A percentile compares a stretch with the other conserved stretches of the same genome.
These are phyloP conservation scores for Phyllopteryx taeniolatus DNA, from an alignment of 2,113 vertebrate genomes.

Conservation along the genomic window DNA sequence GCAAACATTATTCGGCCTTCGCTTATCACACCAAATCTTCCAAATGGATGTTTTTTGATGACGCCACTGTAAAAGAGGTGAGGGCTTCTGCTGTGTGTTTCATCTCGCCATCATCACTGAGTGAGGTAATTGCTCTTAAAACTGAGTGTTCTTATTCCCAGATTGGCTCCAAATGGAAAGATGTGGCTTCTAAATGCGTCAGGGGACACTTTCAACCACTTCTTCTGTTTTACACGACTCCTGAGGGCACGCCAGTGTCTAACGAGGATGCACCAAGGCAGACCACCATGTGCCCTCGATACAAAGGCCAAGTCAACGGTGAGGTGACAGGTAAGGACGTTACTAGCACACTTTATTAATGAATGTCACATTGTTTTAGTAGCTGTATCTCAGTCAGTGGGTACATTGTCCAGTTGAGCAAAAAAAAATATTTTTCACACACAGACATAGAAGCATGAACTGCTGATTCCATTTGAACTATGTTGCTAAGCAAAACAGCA, in stretches of 20 bases:
- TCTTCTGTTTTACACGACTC: conserved; percentile 93
- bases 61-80: conserved; percentile 97
- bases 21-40: conserved; percentile 95
- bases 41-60: conserved; percentile 97
- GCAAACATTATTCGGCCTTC: conserved; percentile 95
- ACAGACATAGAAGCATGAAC: too few species aligned
- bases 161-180: conserved; percentile 96
- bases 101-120: conserved; percentile 10
- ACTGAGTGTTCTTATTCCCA: conserved; percentile 41
- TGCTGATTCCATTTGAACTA: too few species aligned
- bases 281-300: conserved; percentile 85
- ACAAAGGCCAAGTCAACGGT: conserved; percentile 78
- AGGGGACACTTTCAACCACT: conserved; percentile 94
- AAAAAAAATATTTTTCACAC: too few species aligned
- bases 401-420: background rate
- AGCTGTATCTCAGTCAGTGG: background rate
- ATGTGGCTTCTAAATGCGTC: conserved; percentile 91
- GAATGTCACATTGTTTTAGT: background rate
- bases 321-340: conserved; percentile 77
- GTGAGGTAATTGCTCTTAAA: conserved; percentile 13
- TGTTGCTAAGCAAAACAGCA: too few species aligned
- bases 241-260: conserved; percentile 88
- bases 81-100: conserved; percentile 28
- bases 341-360: background rate
- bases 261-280: conserved; percentile 91